These are phyloP conservation scores for Polypterus senegalus DNA, from an alignment of 2,113 vertebrate species.

Conservation along the genomic window DNA sequence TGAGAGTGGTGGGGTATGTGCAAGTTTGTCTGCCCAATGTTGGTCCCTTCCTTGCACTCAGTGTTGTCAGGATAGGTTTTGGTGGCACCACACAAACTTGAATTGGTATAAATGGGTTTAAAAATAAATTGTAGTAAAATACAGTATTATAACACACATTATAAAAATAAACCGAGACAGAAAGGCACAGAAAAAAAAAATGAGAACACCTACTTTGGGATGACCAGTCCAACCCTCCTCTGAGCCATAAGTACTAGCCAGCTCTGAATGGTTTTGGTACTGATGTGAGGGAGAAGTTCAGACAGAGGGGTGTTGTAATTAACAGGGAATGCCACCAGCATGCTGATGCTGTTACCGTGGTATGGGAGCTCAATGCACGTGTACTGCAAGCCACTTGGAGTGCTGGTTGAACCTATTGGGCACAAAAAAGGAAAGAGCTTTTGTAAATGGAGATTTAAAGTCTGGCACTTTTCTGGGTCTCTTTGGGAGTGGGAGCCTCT, in stretches of 20 bases:
- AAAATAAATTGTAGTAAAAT: too few species aligned
- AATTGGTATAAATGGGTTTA: too few species aligned
- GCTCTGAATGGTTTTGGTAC: slow-evolving; percentile 69
- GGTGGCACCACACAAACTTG: too few species aligned
- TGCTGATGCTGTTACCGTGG: slow-evolving; percentile 75
- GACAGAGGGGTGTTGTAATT: slow-evolving; percentile 63
- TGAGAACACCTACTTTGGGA: slow-evolving; percentile 68
- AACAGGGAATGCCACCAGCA: slow-evolving; percentile 71
- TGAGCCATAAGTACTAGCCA: slow-evolving; percentile 69
- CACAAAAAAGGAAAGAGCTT: slow-evolving; percentile 12
- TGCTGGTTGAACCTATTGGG: slow-evolving; percentile 61
- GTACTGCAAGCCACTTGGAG: slow-evolving; percentile 70
- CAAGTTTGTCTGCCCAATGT: too few species aligned
- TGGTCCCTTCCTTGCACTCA: too few species aligned
- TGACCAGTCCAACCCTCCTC: slow-evolving; percentile 70
- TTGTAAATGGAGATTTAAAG: too few species aligned
- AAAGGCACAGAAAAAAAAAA: not conserved
- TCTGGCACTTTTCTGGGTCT: too few species aligned
- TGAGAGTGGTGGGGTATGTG: too few species aligned
- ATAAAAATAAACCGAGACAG: too few species aligned
- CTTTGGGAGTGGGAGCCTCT: too few species aligned
- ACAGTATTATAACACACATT: too few species aligned
- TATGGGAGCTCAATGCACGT: slow-evolving; percentile 83
- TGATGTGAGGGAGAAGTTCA: slow-evolving; percentile 74
- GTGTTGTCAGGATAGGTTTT: too few species aligned